Conservation (phyloP, 1,140 invertebrate species). For the Drosophila bocki region DNA sequence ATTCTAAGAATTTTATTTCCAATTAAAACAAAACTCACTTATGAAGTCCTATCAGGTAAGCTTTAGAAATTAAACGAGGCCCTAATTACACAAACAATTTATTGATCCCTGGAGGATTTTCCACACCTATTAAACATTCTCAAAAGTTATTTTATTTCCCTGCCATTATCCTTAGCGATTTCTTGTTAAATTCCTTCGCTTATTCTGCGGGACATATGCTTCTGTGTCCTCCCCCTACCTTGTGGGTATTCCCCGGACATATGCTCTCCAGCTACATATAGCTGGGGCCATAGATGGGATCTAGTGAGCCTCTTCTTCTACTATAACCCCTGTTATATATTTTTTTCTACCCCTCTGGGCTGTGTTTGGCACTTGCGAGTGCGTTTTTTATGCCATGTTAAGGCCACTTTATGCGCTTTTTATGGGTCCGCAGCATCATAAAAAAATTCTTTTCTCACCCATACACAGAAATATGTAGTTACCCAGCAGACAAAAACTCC, state of each 20-base stretch:
- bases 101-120: slow-evolving; percentile 18
- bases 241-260: slow-evolving; percentile 22
- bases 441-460: slow-evolving; percentile 65
- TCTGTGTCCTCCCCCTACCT: not conserved
- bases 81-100: slow-evolving; percentile 41
- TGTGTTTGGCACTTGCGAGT: slow-evolving; percentile 69
- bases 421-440: slow-evolving; percentile 75
- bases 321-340: not conserved
- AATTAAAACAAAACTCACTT: not conserved
- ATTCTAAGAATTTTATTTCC: not conserved
- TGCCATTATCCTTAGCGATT: slow-evolving; percentile 24
- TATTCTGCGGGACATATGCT: slow-evolving; percentile 25
- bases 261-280: slow-evolving; percentile 7
- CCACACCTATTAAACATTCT: slow-evolving; percentile 5
- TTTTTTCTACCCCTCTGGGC: slow-evolving; percentile 3
- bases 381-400: slow-evolving; percentile 79
- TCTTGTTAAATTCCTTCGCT: slow-evolving; percentile 16
- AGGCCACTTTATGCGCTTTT: slow-evolving; percentile 82
- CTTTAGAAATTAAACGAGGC: not conserved
- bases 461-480: slow-evolving; percentile 41
- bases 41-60: not conserved
- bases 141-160: slow-evolving; percentile 14
- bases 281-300: slow-evolving; percentile 10
- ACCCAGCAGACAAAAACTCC: no score
- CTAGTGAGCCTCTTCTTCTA: not conserved